Evolutionary conservation across 1,140 invertebrate species (phyloP).

Genomic region (Megalonaias nervosa): DNA sequence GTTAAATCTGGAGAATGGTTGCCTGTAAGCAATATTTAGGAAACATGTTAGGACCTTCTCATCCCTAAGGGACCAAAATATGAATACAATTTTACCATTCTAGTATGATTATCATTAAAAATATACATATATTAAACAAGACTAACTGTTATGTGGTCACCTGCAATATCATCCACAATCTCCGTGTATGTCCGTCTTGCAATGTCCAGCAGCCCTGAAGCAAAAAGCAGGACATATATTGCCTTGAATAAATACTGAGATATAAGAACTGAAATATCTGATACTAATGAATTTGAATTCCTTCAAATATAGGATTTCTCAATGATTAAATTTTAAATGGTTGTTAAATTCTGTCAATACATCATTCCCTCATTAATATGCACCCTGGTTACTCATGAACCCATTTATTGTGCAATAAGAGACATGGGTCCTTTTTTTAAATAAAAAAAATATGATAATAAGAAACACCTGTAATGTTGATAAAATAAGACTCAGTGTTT

Average conservation of each 20-base stretch:
- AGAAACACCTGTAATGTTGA: no score
- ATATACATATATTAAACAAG: background rate
- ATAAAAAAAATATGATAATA: no score
- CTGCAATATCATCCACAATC: slow-evolving; percentile 78
- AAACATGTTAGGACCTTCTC: no score
- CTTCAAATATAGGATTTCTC: background rate
- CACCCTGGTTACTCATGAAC: no score
- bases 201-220: slow-evolving; percentile 66
- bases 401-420: no score
- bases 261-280: slow-evolving; percentile 4
- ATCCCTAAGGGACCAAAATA: no score
- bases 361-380: no score
- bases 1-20: no score
- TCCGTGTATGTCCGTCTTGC: slow-evolving; percentile 69
- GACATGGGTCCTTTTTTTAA: no score
- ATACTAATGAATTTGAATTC: slow-evolving; percentile 1
- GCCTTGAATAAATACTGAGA: slow-evolving; percentile 1
- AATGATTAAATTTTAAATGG: background rate
- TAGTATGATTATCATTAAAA: background rate
- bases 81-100: background rate
- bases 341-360: no score
- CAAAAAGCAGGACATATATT: slow-evolving; percentile 22
- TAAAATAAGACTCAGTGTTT: no score
- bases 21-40: no score
- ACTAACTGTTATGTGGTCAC: slow-evolving; percentile 64